These are phyloP conservation scores for Sebastes iracundus DNA, from an alignment of 2,797 vertebrate species.

Conservation along the genomic window DNA sequence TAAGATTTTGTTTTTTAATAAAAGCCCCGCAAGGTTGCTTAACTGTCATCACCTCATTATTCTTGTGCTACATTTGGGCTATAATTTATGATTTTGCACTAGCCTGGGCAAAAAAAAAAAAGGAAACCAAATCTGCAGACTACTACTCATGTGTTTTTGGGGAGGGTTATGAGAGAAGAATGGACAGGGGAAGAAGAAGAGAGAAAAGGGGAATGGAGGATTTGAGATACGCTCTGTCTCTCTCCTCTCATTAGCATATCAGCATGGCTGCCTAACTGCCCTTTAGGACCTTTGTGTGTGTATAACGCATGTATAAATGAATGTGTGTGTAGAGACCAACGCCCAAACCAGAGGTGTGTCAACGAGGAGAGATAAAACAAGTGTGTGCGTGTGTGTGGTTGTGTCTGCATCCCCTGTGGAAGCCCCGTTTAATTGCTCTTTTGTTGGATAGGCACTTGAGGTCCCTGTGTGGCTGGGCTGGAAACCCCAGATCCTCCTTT, in stretches of 20 bases:
- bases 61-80: slow-evolving; percentile 4
- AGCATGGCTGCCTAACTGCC: slow-evolving; percentile 47
- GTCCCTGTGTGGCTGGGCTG: slow-evolving; percentile 55
- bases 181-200: slow-evolving; percentile 5
- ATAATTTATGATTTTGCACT: slow-evolving; percentile 31
- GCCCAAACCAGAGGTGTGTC: slow-evolving; percentile 19
- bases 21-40: background rate
- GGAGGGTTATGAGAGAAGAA: slow-evolving; percentile 34
- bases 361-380: slow-evolving; percentile 13
- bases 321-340: slow-evolving; percentile 5
- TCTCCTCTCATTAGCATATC: slow-evolving; percentile 69
- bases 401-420: slow-evolving; percentile 36
- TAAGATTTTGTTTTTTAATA: slow-evolving; percentile 4
- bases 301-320: background rate
- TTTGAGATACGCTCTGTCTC: slow-evolving; percentile 61
- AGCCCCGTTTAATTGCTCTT: slow-evolving; percentile 70
- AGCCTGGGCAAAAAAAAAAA: background rate
- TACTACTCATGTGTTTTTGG: slow-evolving; percentile 19
- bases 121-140: slow-evolving; percentile 22
- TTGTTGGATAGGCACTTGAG: slow-evolving; percentile 59
- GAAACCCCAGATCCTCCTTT: slow-evolving; percentile 60
- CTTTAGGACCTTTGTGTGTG: slow-evolving; percentile 39
- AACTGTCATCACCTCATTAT: slow-evolving; percentile 31
- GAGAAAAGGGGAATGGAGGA: slow-evolving; percentile 19
- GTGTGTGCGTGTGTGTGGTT: background rate